Percentiles rank a stretch among this genome's conserved stretches.
These are phyloP conservation scores for Callosobruchus maculatus DNA, from an alignment of 2,888 invertebrate species.

Conservation along the genomic window DNA sequence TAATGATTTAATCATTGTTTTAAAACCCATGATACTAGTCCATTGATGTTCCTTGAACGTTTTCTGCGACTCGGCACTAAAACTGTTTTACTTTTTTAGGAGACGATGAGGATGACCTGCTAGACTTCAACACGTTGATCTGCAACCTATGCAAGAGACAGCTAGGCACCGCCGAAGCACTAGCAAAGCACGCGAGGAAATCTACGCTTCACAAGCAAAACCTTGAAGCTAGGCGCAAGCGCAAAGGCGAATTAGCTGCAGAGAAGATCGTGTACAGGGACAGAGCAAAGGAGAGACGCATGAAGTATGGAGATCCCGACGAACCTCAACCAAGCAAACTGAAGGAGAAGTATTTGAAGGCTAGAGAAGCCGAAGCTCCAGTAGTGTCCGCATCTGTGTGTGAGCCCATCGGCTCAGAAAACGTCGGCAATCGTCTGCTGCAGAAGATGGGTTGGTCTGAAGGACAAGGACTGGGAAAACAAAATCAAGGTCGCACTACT, in stretches of 20 bases:
- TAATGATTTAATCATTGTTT: too few relatives aligned
- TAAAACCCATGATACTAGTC: too few relatives aligned
- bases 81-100: too few relatives aligned
- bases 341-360: constrained; percentile 69
- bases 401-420: constrained; percentile 76
- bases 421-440: constrained; percentile 90
- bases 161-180: constrained; percentile 84
- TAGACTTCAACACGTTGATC: constrained; percentile 87
- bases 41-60: too few relatives aligned
- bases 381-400: constrained; percentile 57
- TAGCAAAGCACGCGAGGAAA: constrained; percentile 86
- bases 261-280: constrained; percentile 72
- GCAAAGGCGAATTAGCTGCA: constrained; percentile 33
- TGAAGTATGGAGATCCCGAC: constrained; percentile 89
- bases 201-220: constrained; percentile 95
- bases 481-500: constrained; percentile 88
- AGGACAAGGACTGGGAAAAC: constrained; percentile 91
- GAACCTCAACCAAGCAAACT: constrained; percentile 70
- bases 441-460: constrained; percentile 99
- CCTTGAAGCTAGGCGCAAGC: constrained; percentile 51
- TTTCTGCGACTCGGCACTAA: too few relatives aligned
- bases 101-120: constrained; percentile 69
- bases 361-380: constrained; percentile 50
- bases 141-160: constrained; percentile 94
- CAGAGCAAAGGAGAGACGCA: constrained; percentile 90